phyloP scores from a whole-genome alignment of 2,888 invertebrate species.

The Steinernema carpocapsae region DNA sequence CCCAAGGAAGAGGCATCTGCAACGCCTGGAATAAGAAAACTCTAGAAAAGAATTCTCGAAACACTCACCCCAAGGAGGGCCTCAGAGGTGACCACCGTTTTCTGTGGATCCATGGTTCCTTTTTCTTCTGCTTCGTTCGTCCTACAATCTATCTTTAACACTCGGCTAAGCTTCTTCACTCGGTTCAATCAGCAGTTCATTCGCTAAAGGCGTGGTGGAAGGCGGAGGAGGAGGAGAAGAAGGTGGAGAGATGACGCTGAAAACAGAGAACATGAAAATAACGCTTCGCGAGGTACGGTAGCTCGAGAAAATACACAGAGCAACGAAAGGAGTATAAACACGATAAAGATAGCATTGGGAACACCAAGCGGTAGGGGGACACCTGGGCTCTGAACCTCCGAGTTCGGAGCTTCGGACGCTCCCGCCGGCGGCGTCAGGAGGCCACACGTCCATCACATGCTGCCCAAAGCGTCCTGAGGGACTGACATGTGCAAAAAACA shows the following conservation, averaged over 20 bases:
- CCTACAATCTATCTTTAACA: background rate
- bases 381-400: too few relatives aligned
- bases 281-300: background rate
- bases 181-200: conserved; percentile 24
- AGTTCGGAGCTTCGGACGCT: too few relatives aligned
- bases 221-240: background rate
- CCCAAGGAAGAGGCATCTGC: conserved; percentile 12
- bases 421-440: too few relatives aligned
- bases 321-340: too few relatives aligned
- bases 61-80: background rate
- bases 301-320: too few relatives aligned
- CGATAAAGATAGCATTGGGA: too few relatives aligned
- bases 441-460: too few relatives aligned
- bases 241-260: conserved; percentile 11
- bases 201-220: background rate
- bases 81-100: conserved; percentile 22
- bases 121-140: background rate
- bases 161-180: background rate
- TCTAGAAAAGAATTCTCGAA: background rate
- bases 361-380: too few relatives aligned
- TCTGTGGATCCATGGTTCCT: background rate
- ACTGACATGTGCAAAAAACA: background rate
- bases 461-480: too few relatives aligned
- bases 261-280: background rate
- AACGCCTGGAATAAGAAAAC: background rate